phyloP scores from a whole-genome alignment of 2,797 vertebrate genomes.

The Helicolenus hilgendorfi region DNA sequence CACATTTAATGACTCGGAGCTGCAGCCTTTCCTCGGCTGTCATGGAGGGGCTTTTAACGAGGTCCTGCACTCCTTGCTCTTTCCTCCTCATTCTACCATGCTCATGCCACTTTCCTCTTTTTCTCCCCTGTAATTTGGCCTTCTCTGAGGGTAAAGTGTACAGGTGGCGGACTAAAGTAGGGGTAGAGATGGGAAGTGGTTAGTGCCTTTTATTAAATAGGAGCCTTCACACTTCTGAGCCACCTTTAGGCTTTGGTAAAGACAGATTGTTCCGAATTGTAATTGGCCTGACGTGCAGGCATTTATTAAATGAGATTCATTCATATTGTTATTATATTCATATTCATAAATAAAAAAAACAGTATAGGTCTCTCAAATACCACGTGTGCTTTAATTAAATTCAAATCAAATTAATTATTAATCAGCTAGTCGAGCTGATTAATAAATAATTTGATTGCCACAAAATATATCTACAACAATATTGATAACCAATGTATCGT shows the following conservation, averaged over 20 bases:
- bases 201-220: slow-evolving; percentile 32
- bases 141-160: slow-evolving; percentile 53
- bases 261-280: slow-evolving; percentile 1
- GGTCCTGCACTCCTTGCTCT: slow-evolving; percentile 66
- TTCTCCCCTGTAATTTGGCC: slow-evolving; percentile 35
- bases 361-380: not conserved
- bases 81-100: slow-evolving; percentile 60
- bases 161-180: slow-evolving; percentile 33
- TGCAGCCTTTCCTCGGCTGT: slow-evolving; percentile 71
- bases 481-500: not conserved
- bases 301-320: not conserved
- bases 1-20: slow-evolving; percentile 71
- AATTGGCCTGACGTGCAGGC: not conserved
- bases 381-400: too few relatives aligned
- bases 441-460: not conserved
- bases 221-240: slow-evolving; percentile 23
- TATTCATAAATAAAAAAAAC: not conserved
- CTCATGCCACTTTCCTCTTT: slow-evolving; percentile 42
- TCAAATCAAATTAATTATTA: too few relatives aligned
- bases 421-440: not conserved
- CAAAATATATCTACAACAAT: not conserved
- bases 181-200: slow-evolving; percentile 13
- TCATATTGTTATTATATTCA: not conserved
- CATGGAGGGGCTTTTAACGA: slow-evolving; percentile 78
- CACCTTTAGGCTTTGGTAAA: not conserved